These are phyloP conservation scores for Apteryx owenii DNA, from an alignment of 2,113 vertebrate species.

Conservation along the genomic window DNA sequence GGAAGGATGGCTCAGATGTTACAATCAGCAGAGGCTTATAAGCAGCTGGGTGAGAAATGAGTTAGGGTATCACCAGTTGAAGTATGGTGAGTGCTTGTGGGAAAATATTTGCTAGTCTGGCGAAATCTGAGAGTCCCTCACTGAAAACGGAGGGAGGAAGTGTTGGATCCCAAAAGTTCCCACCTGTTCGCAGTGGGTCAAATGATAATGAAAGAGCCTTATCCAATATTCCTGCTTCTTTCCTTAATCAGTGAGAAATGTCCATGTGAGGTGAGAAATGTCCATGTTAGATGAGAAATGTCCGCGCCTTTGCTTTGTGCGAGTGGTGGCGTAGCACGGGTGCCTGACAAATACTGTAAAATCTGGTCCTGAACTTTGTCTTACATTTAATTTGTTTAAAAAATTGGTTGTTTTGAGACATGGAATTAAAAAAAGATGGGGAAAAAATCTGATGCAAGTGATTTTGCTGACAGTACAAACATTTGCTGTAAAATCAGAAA, in stretches of 20 bases:
- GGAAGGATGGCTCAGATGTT: not conserved
- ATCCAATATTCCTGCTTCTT: not conserved
- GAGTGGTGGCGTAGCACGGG: not conserved
- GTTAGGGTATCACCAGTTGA: not conserved
- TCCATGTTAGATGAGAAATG: not conserved
- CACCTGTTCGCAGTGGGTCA: not conserved
- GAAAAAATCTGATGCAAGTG: not conserved
- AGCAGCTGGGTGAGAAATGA: not conserved
- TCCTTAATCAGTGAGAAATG: not conserved
- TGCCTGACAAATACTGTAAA: not conserved
- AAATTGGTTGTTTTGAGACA: not conserved
- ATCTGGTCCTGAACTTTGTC: not conserved
- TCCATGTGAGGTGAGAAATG: not conserved
- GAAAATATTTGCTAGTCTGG: not conserved
- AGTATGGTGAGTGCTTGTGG: not conserved
- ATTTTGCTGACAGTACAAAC: not conserved
- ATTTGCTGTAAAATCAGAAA: rapidly evolving
- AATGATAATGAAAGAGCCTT: not conserved
- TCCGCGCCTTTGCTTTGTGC: not conserved
- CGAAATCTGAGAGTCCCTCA: not conserved
- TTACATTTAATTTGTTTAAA: not conserved
- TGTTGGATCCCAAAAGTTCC: not conserved
- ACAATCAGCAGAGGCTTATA: not conserved
- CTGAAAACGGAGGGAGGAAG: not conserved
- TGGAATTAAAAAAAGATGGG: not conserved